These are phyloP conservation scores for Pilophorus perplexus DNA, from an alignment of 2,888 invertebrate species.

Conservation along the genomic window DNA sequence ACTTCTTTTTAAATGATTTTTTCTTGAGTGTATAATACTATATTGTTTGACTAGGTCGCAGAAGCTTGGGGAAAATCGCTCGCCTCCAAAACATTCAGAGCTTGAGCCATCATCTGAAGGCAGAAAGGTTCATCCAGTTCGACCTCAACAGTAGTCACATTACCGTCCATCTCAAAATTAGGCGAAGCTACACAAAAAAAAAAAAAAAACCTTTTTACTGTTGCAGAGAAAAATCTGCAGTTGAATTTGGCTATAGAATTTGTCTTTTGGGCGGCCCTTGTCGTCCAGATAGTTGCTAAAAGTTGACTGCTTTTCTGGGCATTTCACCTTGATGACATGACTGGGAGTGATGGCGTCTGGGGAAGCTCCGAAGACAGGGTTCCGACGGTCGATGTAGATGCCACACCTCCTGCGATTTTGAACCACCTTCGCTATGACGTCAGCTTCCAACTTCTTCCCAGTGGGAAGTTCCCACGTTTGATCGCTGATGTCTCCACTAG, in stretches of 20 bases:
- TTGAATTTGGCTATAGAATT: neutral
- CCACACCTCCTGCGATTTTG: neutral
- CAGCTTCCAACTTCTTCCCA: neutral
- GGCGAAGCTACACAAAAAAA: neutral
- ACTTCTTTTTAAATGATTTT: too few species aligned
- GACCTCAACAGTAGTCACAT: neutral
- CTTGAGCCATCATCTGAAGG: neutral
- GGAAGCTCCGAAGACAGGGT: neutral
- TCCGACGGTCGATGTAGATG: neutral
- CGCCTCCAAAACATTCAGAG: neutral
- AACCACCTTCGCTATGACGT: neutral
- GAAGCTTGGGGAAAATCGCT: neutral
- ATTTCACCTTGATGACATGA: neutral
- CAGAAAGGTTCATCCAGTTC: neutral
- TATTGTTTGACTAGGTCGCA: too few species aligned
- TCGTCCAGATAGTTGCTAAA: neutral
- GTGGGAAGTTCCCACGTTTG: neutral
- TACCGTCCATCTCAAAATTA: neutral
- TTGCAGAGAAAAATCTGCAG: neutral
- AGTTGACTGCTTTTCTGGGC: neutral
- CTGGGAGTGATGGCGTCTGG: too few species aligned
- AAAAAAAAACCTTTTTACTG: neutral
- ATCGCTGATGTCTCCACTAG: neutral
- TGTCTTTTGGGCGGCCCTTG: neutral
- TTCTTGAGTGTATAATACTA: too few species aligned